A percentile compares a stretch with the other conserved stretches of the same genome.
Evolutionary conservation across 2,113 vertebrate species (phyloP).

Genomic region (Madoqua kirkii): DNA sequence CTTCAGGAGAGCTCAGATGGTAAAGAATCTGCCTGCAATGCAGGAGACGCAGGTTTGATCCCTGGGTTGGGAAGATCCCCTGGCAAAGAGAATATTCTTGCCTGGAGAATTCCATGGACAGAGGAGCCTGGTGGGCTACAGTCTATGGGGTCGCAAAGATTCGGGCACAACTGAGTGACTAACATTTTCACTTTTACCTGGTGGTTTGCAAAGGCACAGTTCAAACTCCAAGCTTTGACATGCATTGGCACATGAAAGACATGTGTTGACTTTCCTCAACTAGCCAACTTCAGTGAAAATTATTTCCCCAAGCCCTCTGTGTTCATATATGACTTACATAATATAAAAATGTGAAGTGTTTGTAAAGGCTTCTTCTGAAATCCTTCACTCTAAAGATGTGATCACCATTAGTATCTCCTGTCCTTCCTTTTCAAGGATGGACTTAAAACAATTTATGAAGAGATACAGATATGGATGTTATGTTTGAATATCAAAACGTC

Average conservation of each 20-base stretch:
- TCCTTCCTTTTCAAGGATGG: neutral
- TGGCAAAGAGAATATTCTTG: neutral
- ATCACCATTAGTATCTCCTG: neutral
- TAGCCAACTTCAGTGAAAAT: neutral
- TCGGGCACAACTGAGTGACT: neutral
- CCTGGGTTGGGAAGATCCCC: neutral
- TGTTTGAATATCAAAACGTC: neutral
- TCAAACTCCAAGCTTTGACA: neutral
- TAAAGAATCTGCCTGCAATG: neutral
- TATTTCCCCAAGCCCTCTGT: neutral
- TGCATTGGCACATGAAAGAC: too few species aligned
- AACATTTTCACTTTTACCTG: neutral
- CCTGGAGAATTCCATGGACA: neutral
- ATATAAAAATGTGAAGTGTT: neutral
- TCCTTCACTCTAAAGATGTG: neutral
- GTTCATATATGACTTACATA: neutral
- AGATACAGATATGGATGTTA: neutral
- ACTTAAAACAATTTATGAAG: neutral
- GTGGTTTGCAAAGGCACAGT: neutral
- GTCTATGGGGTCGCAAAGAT: neutral
- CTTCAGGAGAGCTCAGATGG: too few species aligned
- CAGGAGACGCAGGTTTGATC: neutral
- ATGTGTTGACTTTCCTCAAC: neutral
- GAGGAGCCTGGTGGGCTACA: neutral
- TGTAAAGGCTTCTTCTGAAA: neutral